Evolutionary conservation across 2,113 vertebrate species (phyloP).

Genomic region (Oryzias melastigma): DNA sequence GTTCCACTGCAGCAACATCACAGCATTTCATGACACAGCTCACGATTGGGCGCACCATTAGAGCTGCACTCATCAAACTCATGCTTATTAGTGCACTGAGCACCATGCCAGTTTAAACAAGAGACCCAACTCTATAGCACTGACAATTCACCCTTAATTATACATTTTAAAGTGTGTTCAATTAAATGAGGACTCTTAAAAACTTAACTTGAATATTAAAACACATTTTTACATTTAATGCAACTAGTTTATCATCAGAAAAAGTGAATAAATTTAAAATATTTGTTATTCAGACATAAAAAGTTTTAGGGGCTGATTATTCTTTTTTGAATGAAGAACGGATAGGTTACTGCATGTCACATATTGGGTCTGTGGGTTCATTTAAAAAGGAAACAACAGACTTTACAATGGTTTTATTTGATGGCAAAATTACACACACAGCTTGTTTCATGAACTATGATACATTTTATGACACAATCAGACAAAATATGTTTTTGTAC

Average conservation of each 20-base stretch:
- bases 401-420: slow-evolving; percentile 44
- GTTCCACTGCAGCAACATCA: slow-evolving; percentile 48
- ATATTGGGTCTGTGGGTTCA: slow-evolving; percentile 3
- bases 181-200: too few relatives aligned
- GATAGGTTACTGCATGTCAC: slow-evolving; percentile 4
- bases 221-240: too few relatives aligned
- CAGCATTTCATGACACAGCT: slow-evolving; percentile 50
- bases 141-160: too few relatives aligned
- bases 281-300: too few relatives aligned
- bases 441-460: slow-evolving; percentile 25
- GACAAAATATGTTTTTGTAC: slow-evolving; percentile 21
- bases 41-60: slow-evolving; percentile 28
- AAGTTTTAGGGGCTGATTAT: too few relatives aligned
- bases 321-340: neutral
- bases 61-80: slow-evolving; percentile 9
- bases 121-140: slow-evolving; percentile 7
- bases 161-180: too few relatives aligned
- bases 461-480: slow-evolving; percentile 33
- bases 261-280: too few relatives aligned
- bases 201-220: too few relatives aligned
- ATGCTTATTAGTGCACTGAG: slow-evolving; percentile 16
- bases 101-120: slow-evolving; percentile 10
- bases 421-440: slow-evolving; percentile 32
- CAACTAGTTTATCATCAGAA: too few relatives aligned
- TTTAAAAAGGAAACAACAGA: slow-evolving; percentile 12